Conservation (phyloP, 2,113 vertebrate species). For the Eurystomus gularis region DNA sequence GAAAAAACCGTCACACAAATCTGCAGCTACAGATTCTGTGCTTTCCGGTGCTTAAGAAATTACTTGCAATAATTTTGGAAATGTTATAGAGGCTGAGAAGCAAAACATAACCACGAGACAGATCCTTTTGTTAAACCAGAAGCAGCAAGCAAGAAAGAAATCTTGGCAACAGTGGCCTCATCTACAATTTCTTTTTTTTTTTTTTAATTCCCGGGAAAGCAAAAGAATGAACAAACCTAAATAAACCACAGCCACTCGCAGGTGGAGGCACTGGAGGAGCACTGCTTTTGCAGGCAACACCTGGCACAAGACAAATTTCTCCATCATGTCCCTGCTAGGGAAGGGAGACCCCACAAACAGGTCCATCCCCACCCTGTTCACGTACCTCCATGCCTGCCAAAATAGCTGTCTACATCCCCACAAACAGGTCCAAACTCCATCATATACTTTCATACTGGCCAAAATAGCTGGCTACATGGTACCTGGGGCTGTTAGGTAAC, state of each 20-base stretch:
- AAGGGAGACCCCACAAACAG: neutral
- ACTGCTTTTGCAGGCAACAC: neutral
- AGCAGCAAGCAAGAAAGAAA: neutral
- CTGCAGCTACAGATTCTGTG: slow-evolving; percentile 17
- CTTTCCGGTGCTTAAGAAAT: slow-evolving; percentile 55
- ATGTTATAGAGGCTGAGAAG: neutral
- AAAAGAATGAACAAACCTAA: neutral
- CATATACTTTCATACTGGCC: neutral
- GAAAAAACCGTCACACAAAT: slow-evolving; percentile 15
- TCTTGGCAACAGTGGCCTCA: neutral
- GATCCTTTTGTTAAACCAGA: neutral
- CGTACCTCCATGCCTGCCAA: neutral
- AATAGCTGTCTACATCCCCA: neutral
- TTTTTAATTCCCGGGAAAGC: neutral
- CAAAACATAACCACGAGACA: neutral
- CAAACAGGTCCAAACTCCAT: neutral
- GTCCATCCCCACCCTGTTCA: neutral
- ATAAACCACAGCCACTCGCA: rapidly evolving
- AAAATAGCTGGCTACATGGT: neutral
- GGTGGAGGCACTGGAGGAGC: neutral
- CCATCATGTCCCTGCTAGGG: neutral
- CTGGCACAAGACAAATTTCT: neutral
- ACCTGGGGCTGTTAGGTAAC: neutral
- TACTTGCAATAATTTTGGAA: slow-evolving; percentile 50
- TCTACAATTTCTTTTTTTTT: neutral